Conservation (phyloP, 2,797 vertebrate species). For the Alouatta caraya region DNA sequence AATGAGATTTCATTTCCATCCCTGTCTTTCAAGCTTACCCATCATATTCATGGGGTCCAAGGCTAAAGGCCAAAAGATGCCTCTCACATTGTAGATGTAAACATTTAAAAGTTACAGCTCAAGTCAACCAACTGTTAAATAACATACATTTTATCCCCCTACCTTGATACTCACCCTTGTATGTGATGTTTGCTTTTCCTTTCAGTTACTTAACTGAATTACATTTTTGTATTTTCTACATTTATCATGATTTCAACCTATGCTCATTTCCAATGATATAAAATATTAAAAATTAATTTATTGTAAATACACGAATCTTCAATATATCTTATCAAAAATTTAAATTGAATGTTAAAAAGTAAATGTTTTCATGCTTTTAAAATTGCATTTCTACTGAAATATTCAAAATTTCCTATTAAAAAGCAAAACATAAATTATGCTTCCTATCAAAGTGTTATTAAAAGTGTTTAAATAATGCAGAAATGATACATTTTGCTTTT, state of each 20-base stretch:
- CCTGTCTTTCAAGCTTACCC: not conserved
- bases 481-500: not conserved
- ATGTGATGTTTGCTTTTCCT: not conserved
- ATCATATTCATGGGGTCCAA: not conserved
- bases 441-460: not conserved
- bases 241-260: not conserved
- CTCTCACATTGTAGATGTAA: not conserved
- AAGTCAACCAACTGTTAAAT: not conserved
- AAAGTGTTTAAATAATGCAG: not conserved
- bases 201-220: not conserved
- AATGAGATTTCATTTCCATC: not conserved
- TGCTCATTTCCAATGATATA: not conserved
- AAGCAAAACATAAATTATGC: not conserved
- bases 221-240: not conserved
- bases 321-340: not conserved
- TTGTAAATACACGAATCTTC: not conserved
- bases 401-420: conserved; percentile 3
- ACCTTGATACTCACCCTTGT: not conserved
- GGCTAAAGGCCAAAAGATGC: not conserved
- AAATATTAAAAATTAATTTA: conserved; percentile 14
- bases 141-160: not conserved
- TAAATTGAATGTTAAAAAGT: not conserved
- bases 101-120: not conserved
- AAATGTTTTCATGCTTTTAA: not conserved
- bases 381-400: conserved; percentile 28